Conservation (phyloP, 2,888 invertebrate species). For the Mythimna ferrago region DNA sequence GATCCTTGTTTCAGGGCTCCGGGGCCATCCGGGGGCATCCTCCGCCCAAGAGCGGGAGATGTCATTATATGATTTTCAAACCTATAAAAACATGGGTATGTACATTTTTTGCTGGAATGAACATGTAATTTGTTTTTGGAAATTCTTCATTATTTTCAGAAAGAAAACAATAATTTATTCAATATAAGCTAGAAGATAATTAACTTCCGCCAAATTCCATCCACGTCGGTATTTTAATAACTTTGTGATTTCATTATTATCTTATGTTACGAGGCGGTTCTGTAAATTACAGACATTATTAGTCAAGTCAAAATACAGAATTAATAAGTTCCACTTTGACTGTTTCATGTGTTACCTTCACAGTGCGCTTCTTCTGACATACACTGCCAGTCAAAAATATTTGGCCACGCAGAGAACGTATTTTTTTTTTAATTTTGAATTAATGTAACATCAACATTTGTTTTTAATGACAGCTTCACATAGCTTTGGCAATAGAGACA, state of each 20-base stretch:
- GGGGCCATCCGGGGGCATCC: too few species aligned
- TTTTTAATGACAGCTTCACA: too few species aligned
- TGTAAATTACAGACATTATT: not conserved
- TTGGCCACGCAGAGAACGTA: too few species aligned
- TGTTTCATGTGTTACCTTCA: not conserved
- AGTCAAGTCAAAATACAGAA: not conserved
- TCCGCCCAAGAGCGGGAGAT: too few species aligned
- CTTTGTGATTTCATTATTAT: constrained; percentile 37
- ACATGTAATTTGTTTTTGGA: constrained; percentile 6
- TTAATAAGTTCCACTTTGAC: not conserved
- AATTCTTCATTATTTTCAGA: constrained; percentile 1
- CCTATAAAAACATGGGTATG: too few species aligned
- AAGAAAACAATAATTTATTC: constrained; percentile 20
- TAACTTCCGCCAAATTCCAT: constrained; percentile 27
- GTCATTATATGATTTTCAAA: too few species aligned
- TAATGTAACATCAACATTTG: too few species aligned
- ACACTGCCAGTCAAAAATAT: too few species aligned
- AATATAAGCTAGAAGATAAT: constrained; percentile 37
- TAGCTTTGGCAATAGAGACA: too few species aligned
- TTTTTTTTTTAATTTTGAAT: too few species aligned
- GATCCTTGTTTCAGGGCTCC: too few species aligned
- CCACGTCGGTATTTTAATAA: constrained; percentile 53
- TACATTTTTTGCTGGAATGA: not conserved
- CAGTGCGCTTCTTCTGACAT: not conserved
- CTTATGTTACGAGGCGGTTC: constrained; percentile 8